phyloP scores from a whole-genome alignment of 2,113 vertebrate species.

The Petaurus breviceps region DNA sequence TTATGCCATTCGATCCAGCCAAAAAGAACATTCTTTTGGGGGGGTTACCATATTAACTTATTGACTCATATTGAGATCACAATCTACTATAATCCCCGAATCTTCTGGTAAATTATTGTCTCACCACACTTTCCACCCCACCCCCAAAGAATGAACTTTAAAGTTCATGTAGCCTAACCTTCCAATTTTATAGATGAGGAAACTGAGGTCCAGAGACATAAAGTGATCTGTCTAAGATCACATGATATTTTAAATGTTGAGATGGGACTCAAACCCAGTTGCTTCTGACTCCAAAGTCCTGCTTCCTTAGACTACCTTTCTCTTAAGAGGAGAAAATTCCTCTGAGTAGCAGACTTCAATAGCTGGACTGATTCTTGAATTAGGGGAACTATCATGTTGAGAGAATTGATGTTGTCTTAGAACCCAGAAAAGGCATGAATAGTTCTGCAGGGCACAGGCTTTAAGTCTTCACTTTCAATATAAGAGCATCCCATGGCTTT shows the following conservation, averaged over 20 bases:
- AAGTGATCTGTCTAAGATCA: not conserved
- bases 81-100: not conserved
- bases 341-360: not conserved
- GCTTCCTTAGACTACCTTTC: too few relatives aligned
- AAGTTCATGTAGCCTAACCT: not conserved
- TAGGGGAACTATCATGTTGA: not conserved
- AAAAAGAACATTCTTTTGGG: not conserved
- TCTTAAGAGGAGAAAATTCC: not conserved
- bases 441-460: too few relatives aligned
- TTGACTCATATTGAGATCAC: not conserved
- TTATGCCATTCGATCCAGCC: not conserved
- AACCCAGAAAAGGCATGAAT: too few relatives aligned
- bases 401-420: not conserved
- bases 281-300: not conserved
- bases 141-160: not conserved
- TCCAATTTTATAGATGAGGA: not conserved
- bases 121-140: too few relatives aligned
- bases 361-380: not conserved
- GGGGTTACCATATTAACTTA: not conserved
- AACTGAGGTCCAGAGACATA: not conserved
- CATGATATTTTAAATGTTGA: not conserved
- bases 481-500: too few relatives aligned
- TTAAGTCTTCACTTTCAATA: too few relatives aligned
- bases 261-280: not conserved
- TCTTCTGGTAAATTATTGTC: not conserved